phyloP scores from a whole-genome alignment of 2,113 vertebrate genomes.

The Hystrix cristata region DNA sequence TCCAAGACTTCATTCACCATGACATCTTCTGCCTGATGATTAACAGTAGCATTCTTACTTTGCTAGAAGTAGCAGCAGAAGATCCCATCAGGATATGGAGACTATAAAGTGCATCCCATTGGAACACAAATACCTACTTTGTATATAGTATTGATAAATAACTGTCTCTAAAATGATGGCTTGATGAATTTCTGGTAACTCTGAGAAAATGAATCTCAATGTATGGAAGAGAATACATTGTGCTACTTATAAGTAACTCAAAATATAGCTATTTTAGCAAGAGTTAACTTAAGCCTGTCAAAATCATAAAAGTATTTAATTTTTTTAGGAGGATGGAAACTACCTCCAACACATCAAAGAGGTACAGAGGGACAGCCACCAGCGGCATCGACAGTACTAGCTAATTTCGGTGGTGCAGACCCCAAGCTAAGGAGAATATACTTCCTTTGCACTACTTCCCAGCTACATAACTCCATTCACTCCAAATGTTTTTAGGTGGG shows the following conservation, averaged over 20 bases:
- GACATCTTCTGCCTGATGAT: background rate
- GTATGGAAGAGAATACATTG: slow-evolving; percentile 13
- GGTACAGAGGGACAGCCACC: background rate
- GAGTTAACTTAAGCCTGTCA: background rate
- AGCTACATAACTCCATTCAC: background rate
- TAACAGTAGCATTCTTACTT: background rate
- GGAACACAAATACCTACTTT: background rate
- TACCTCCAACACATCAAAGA: background rate
- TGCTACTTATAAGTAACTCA: background rate
- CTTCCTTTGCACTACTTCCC: background rate
- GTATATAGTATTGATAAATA: background rate
- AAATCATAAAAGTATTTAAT: slow-evolving; percentile 10
- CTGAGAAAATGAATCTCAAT: background rate
- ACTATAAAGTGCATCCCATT: background rate
- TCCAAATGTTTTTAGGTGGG: background rate
- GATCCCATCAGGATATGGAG: background rate
- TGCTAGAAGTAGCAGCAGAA: background rate
- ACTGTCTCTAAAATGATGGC: background rate
- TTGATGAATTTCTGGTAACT: slow-evolving; percentile 19
- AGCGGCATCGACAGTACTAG: background rate
- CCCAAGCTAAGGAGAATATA: background rate
- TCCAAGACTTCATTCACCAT: background rate
- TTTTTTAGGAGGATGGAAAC: background rate
- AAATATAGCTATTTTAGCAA: slow-evolving; percentile 26
- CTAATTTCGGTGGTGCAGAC: background rate